Conservation (phyloP, 23 tunicate species). For the Phallusia fumigata region DNA sequence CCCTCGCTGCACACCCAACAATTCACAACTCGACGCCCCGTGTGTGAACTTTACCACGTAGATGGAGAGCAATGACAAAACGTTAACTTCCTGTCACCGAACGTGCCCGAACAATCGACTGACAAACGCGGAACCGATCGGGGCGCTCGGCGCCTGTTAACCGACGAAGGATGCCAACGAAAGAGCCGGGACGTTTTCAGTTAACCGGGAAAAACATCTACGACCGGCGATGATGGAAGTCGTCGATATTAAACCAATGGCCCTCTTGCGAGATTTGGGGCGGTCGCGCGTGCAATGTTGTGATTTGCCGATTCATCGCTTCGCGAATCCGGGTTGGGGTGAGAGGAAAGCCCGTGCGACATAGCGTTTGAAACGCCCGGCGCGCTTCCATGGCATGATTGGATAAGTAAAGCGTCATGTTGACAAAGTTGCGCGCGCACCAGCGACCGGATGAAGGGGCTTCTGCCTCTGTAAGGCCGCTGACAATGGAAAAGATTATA, state of each 20-base stretch:
- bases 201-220: not conserved
- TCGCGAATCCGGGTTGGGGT: not conserved
- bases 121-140: not conserved
- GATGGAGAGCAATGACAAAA: not conserved
- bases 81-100: not conserved
- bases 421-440: conserved; percentile 10
- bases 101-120: conserved; percentile 9
- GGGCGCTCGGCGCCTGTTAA: not conserved
- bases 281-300: not conserved
- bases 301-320: conserved; percentile 1
- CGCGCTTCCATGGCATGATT: not conserved
- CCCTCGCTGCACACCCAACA: not conserved
- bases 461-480: not conserved
- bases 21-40: not conserved
- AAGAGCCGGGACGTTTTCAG: not conserved
- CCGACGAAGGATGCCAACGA: conserved; percentile 7
- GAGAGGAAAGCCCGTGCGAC: not conserved
- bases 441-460: not conserved
- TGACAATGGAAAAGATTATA: not conserved
- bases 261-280: not conserved
- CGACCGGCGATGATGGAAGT: not conserved
- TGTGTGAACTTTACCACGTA: too few relatives aligned
- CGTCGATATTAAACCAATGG: not conserved
- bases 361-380: conserved; percentile 2
- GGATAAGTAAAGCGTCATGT: not conserved